Base-by-base conservation (phyloP, 2,797 vertebrate genomes). In the Cossypha niveicapilla region DNA sequence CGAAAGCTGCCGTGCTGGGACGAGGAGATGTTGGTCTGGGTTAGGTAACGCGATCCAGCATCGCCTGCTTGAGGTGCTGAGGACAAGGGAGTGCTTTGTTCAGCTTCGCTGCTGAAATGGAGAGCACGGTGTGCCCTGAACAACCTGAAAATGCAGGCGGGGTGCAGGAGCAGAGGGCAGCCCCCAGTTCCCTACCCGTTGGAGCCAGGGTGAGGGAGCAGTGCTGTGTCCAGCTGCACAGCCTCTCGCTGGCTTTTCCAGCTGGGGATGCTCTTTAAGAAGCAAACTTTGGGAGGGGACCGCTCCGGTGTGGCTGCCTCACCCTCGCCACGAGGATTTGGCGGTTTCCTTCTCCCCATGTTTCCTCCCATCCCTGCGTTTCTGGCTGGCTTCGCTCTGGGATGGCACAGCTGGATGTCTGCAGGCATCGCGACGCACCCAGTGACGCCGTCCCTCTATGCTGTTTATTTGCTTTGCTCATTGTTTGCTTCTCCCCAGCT, bases 61-160 rank as follows among this genome's bases (percentile, higher is more conserved):
- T 91, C 3, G 62, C 63, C 81, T 14, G 84, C 80, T 86, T 4
- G 34, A 88, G 94, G 91, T 93, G 88, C 89, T 0, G 81, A 82
- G 72, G 94, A 96, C 81, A 92, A 93, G 95, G 90, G 78, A 56
- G 25, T 6, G 91, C 93, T 94, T 95, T 93, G 94, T 96, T 86
- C 58, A 74, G 92, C 70, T 44, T 83, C 7, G 3, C 65, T 66
- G 85, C 76, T 68, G 47, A 41, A 90, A 62, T 0, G 5, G 63
- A 94, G 63, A 86, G 90, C 51, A 1, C 0, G 6, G 68, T 58
- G 56, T 1, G 28, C 79, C 25, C 91, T 56, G 42, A 84, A 77
- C 25, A 7, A 62, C 74, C 86, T 21, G 8, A 75, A 81, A 93
- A 91, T 2, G 9, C 53, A 44, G 77, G n/a, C 7, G 0, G 42